Conservation (phyloP, 2,888 invertebrate genomes). For the Bellardia pandia region DNA sequence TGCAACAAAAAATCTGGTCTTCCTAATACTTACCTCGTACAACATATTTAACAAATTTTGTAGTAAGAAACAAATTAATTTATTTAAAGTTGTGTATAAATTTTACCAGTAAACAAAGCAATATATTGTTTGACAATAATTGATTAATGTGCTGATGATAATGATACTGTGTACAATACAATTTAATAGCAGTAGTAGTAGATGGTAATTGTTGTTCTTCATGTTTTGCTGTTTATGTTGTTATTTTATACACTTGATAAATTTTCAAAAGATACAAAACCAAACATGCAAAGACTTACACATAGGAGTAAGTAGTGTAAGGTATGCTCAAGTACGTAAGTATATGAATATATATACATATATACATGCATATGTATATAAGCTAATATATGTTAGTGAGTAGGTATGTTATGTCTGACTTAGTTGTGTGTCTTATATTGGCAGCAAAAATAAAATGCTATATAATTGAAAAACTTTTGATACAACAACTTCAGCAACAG, state of each 20-base stretch:
- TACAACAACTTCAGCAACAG: constrained; percentile 17
- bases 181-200: constrained; percentile 39
- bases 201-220: constrained; percentile 34
- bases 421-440: constrained; percentile 2
- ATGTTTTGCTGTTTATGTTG: constrained; percentile 58
- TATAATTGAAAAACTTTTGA: constrained; percentile 51
- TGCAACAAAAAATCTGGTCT: constrained; percentile 27
- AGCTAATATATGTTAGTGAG: neutral
- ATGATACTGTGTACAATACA: constrained; percentile 62
- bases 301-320: neutral
- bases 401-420: constrained; percentile 10
- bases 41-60: constrained; percentile 38
- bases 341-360: neutral
- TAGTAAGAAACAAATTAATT: constrained; percentile 65
- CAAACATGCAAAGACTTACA: constrained; percentile 32
- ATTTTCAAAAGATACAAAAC: constrained; percentile 53
- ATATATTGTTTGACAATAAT: constrained; percentile 73
- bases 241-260: constrained; percentile 64
- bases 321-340: neutral
- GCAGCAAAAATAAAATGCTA: constrained; percentile 8
- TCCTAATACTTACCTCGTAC: neutral
- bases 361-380: neutral
- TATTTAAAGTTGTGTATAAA: constrained; percentile 61
- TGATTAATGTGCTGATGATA: constrained; percentile 73
- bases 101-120: constrained; percentile 66